Evolutionary conservation across 2,113 vertebrate genomes (phyloP).

Genomic region (Ceyx cyanopectus): DNA sequence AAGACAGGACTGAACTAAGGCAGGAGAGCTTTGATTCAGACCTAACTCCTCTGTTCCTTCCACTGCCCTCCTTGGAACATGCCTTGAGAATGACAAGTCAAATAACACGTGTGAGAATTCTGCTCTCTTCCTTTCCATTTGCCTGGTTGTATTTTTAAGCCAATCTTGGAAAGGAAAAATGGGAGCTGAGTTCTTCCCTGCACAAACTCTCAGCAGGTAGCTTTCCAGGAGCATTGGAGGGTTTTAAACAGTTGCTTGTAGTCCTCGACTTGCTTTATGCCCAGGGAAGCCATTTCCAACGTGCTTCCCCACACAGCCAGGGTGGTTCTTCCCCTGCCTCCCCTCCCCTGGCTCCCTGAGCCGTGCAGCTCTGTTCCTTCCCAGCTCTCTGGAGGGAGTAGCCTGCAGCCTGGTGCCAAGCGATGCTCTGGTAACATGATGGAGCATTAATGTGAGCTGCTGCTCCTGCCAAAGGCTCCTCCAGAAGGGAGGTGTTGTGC

Average conservation of each 20-base stretch:
- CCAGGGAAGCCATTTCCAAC: background rate
- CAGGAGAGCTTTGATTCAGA: background rate
- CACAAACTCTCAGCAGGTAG: background rate
- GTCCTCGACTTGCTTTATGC: background rate
- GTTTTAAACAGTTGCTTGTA: background rate
- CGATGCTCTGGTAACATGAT: background rate
- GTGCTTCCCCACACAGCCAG: background rate
- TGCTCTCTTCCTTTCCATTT: background rate
- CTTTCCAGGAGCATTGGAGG: background rate
- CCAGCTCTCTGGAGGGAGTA: slow-evolving; percentile 40
- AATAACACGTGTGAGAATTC: background rate
- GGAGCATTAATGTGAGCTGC: background rate
- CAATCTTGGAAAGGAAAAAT: background rate
- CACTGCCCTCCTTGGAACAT: background rate
- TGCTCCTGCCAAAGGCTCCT: background rate
- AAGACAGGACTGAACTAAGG: background rate
- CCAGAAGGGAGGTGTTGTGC: slow-evolving; percentile 47
- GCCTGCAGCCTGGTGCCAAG: background rate
- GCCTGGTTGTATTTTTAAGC: slow-evolving; percentile 17
- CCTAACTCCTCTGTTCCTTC: background rate
- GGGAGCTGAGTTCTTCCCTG: background rate
- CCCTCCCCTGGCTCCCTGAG: background rate
- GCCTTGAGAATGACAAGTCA: background rate
- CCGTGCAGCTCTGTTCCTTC: slow-evolving; percentile 8
- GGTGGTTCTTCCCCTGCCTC: background rate